Conservation (phyloP, 2,888 invertebrate genomes). For the Brachynemurus nebulosus region DNA sequence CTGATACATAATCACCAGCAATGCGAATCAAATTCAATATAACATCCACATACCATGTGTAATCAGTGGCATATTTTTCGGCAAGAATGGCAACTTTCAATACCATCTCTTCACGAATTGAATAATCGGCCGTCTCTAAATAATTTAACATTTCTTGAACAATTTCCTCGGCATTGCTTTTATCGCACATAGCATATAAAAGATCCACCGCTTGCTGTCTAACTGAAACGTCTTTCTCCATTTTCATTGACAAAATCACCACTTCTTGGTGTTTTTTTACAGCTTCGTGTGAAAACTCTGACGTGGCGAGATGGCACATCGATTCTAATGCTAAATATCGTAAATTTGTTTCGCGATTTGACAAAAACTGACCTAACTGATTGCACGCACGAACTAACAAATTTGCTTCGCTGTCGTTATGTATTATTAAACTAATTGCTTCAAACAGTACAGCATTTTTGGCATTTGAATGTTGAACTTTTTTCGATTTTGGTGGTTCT, state of each 20-base stretch:
- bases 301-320: conserved; percentile 98
- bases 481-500: conserved; percentile 98
- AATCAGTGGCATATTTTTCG: conserved; percentile 98
- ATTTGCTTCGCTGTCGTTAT: conserved; percentile 96
- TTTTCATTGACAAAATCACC: conserved; percentile 97
- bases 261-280: conserved; percentile 99
- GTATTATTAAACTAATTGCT: conserved; percentile 98
- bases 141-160: conserved; percentile 99
- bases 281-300: conserved; percentile 98
- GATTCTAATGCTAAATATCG: conserved; percentile 96
- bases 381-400: conserved; percentile 95
- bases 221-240: conserved; percentile 97
- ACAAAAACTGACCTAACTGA: conserved; percentile 95
- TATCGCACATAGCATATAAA: conserved; percentile 99
- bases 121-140: conserved; percentile 97
- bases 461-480: conserved; percentile 99
- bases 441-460: conserved; percentile 99
- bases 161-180: conserved; percentile 97
- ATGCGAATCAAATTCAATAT: conserved; percentile 97
- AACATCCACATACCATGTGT: conserved; percentile 96
- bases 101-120: conserved; percentile 99
- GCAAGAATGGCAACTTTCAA: conserved; percentile 97
- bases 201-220: conserved; percentile 96
- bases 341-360: conserved; percentile 93
- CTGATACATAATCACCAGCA: conserved; percentile 98